phyloP scores from a whole-genome alignment of 2,888 invertebrate species.

The Pimpla rufipes region DNA sequence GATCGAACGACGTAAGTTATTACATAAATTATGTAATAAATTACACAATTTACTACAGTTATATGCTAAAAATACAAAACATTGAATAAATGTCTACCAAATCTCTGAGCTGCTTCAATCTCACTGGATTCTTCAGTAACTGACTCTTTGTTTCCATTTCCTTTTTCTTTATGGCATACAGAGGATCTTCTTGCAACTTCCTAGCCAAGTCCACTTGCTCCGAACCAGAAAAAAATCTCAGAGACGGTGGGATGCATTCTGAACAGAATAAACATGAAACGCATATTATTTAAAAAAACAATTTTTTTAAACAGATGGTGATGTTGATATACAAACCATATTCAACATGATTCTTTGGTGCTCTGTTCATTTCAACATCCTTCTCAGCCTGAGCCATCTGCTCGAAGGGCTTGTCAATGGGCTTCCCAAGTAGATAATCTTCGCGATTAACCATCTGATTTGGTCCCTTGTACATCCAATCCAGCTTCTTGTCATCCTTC shows the following conservation, averaged over 20 bases:
- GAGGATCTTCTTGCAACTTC: conserved; percentile 97
- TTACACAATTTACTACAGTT: not conserved
- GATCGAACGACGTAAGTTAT: not conserved
- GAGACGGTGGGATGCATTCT: conserved; percentile 92
- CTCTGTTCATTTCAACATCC: conserved; percentile 84
- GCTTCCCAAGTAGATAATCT: conserved; percentile 94
- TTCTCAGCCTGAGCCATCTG: conserved; percentile 88
- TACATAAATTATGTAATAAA: no score
- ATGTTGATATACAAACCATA: conserved; percentile 83
- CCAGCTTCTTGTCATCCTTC: conserved; percentile 88
- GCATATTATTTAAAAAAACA: not conserved
- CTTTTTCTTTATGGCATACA: conserved; percentile 94
- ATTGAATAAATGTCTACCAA: conserved; percentile 86
- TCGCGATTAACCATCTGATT: conserved; percentile 90
- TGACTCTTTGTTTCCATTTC: conserved; percentile 95
- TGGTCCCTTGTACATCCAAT: conserved; percentile 95
- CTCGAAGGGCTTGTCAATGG: conserved; percentile 93
- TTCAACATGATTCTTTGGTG: conserved; percentile 89
- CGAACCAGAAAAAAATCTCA: conserved; percentile 87
- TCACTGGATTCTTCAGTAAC: conserved; percentile 96
- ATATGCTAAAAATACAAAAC: conserved; percentile 30
- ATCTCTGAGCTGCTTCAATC: conserved; percentile 94
- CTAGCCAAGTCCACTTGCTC: conserved; percentile 94
- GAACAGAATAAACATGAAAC: not conserved
- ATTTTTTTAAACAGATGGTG: not conserved